Evolutionary conservation across 1,140 invertebrate species (phyloP), one percentile per base, ranked within the genome.

Genomic region (Samia ricini): DNA sequence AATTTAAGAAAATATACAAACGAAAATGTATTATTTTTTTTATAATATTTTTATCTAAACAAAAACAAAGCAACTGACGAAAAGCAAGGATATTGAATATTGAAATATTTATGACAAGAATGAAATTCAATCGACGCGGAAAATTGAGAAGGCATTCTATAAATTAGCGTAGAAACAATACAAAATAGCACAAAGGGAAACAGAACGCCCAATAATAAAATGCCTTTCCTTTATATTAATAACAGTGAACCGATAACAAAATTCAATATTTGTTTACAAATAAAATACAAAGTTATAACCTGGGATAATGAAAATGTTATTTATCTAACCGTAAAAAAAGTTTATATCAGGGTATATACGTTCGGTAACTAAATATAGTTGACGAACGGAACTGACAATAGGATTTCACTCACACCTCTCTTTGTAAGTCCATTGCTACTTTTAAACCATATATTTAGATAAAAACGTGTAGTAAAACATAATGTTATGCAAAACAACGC

Each of bases 201-300:
- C 23, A 60, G 6, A 22, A 29, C 49, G 12, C 10, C 54, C 18
- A 51, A 49, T 63, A 63, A 56, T 56, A 63, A 62, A 62, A 56
- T 26, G 22, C 33, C 33, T 36, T 61, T 24, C 22, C 10, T n/a
- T 23, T 50, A 57, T 19, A 50, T 57, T 63, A 62, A 62, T 62
- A 56, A 56, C 36, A 48, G 21, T 22, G 4, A 6, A 6, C 60
- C 50, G 49, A 56, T 62, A 56, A 55, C 36, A 52, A 56, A 56
- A 63, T 36, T 56, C 55, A 63, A 57, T 56, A 63, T 57, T 26
- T 23, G 2, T 4, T 55, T 15, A 7, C n/a, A 55, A 55, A 55
- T 55, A n/a, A 24, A 55, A 19, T 24, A 10, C 12, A 36, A 36
- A 36, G 5, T 12, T 42, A 7, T 42, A 15, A 15, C 33, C 33